Percentiles rank a stretch among this genome's conserved stretches.
phyloP scores from a whole-genome alignment of 2,888 invertebrate species.

The Pogonocherus hispidulus region DNA sequence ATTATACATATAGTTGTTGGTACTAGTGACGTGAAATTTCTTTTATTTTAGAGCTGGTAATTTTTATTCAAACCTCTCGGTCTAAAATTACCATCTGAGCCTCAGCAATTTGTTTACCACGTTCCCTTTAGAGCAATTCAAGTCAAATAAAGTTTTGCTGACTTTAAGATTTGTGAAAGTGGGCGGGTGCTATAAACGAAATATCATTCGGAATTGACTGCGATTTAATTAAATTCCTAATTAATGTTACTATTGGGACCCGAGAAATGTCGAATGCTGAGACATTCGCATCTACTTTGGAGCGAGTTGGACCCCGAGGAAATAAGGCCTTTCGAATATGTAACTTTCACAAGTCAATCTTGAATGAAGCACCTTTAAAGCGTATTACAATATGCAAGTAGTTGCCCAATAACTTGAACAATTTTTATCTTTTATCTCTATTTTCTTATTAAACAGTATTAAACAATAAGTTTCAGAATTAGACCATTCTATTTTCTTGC shows the following conservation, averaged over 20 bases:
- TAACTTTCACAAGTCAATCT: background rate
- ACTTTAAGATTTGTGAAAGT: conserved; percentile 51
- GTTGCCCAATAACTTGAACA: too few relatives aligned
- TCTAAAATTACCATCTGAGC: conserved; percentile 49
- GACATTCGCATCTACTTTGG: conserved; percentile 7
- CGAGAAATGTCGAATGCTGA: conserved; percentile 39
- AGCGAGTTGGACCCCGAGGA: background rate
- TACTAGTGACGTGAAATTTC: too few relatives aligned
- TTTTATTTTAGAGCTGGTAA: too few relatives aligned
- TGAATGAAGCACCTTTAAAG: too few relatives aligned
- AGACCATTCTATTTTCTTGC: too few relatives aligned
- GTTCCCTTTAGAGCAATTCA: conserved; percentile 55
- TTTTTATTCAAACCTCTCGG: too few relatives aligned
- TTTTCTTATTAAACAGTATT: too few relatives aligned
- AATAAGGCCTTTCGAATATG: conserved; percentile 8
- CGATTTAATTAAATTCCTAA: conserved; percentile 59
- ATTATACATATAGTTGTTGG: too few relatives aligned
- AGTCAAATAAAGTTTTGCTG: conserved; percentile 54
- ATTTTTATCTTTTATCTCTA: too few relatives aligned
- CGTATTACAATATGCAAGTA: too few relatives aligned
- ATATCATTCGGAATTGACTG: conserved; percentile 54
- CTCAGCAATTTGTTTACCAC: conserved; percentile 54
- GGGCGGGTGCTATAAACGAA: conserved; percentile 48
- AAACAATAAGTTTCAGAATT: too few relatives aligned
- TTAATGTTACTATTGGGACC: conserved; percentile 56